Evolutionary conservation across 1,140 invertebrate species (phyloP).

Genomic region (Bacillus rossius): DNA sequence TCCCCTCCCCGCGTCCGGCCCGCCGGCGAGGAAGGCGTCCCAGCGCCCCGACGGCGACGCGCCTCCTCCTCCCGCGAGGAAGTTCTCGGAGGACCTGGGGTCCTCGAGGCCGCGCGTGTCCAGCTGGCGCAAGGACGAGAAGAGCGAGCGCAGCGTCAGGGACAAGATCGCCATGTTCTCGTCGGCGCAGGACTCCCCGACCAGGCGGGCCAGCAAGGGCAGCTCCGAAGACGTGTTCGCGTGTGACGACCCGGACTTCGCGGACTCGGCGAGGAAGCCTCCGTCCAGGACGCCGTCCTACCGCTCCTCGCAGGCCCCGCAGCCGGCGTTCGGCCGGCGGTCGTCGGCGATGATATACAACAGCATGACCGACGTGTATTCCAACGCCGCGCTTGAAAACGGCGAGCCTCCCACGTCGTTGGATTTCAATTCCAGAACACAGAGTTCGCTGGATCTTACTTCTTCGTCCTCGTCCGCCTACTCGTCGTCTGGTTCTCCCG

Average conservation of each 20-base stretch:
- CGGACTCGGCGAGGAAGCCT: neutral
- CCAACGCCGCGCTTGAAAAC: slow-evolving; percentile 18
- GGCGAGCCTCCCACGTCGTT: slow-evolving; percentile 18
- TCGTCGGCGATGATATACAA: slow-evolving; percentile 12
- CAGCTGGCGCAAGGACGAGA: slow-evolving; percentile 58
- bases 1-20: slow-evolving; percentile 38
- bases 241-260: neutral
- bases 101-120: slow-evolving; percentile 3
- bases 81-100: slow-evolving; percentile 10
- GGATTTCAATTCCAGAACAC: slow-evolving; percentile 34
- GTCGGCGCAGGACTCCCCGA: slow-evolving; percentile 35
- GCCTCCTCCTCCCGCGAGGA: slow-evolving; percentile 14
- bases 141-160: slow-evolving; percentile 70
- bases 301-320: slow-evolving; percentile 7
- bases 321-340: slow-evolving; percentile 5
- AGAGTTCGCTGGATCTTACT: slow-evolving; percentile 39
- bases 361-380: slow-evolving; percentile 26
- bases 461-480: slow-evolving; percentile 25
- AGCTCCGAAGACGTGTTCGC: slow-evolving; percentile 49
- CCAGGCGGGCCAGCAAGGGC: slow-evolving; percentile 27
- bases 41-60: neutral
- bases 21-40: slow-evolving; percentile 26
- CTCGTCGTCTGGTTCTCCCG: slow-evolving; percentile 22
- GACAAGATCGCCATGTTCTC: slow-evolving; percentile 89
- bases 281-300: slow-evolving; percentile 3